Conservation (phyloP, 2,113 vertebrate species). For the Clinocottus analis region DNA sequence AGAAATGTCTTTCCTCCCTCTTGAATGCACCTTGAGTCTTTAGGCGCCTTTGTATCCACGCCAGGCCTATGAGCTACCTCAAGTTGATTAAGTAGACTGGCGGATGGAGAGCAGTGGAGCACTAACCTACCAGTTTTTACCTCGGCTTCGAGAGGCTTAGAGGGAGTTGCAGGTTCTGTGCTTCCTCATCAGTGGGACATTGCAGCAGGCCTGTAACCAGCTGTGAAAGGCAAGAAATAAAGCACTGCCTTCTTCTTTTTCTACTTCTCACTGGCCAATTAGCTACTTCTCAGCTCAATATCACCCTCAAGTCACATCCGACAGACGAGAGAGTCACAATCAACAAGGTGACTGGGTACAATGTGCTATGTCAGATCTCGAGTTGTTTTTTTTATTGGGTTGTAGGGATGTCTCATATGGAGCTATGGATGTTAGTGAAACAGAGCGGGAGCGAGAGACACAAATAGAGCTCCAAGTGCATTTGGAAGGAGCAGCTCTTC, state of each 20-base stretch:
- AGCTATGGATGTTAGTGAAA: conserved; percentile 12
- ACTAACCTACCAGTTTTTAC: conserved; percentile 59
- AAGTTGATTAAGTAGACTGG: conserved; percentile 66
- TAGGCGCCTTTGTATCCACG: conserved; percentile 64
- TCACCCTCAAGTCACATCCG: conserved; percentile 31
- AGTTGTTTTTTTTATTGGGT: conserved; percentile 18
- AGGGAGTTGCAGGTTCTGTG: conserved; percentile 53
- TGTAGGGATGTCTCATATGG: conserved; percentile 33
- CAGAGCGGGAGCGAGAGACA: conserved; percentile 20
- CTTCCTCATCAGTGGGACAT: conserved; percentile 45
- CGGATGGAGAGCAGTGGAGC: conserved; percentile 38
- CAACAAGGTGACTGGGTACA: conserved; percentile 44
- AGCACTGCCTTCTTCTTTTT: conserved; percentile 31
- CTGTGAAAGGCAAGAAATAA: conserved; percentile 38
- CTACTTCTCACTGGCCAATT: conserved; percentile 51
- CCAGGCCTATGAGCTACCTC: conserved; percentile 39
- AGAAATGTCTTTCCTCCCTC: conserved; percentile 38
- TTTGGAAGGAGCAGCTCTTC: conserved; percentile 38
- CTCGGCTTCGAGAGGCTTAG: conserved; percentile 67
- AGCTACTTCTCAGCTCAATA: conserved; percentile 54
- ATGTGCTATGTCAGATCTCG: conserved; percentile 11
- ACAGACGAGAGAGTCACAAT: conserved; percentile 42
- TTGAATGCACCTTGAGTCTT: conserved; percentile 46
- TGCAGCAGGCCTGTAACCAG: conserved; percentile 40
- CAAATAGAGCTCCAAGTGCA: conserved; percentile 44